Conservation (phyloP, 2,888 invertebrate species). For the Agrochola circellaris region DNA sequence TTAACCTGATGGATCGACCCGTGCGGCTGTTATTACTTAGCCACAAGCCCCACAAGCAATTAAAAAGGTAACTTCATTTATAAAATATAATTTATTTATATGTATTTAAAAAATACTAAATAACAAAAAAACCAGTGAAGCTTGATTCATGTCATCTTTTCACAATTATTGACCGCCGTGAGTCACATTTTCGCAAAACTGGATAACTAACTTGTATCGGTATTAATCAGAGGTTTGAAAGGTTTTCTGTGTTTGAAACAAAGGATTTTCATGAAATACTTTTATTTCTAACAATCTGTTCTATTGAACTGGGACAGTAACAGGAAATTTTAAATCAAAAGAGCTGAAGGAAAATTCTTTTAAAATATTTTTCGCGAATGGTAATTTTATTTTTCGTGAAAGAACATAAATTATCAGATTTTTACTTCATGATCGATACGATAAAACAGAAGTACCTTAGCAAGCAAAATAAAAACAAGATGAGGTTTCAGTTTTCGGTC, state of each 20-base stretch:
- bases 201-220: too few relatives aligned
- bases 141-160: not conserved
- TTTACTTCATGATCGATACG: not conserved
- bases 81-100: too few relatives aligned
- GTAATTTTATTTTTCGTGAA: not conserved
- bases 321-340: constrained; percentile 13
- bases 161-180: not conserved
- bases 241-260: not conserved
- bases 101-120: too few relatives aligned
- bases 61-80: too few relatives aligned
- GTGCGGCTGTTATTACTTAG: too few relatives aligned
- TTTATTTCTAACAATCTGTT: not conserved
- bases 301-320: constrained; percentile 11
- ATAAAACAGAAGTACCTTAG: not conserved
- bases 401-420: not conserved
- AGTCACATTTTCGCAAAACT: not conserved
- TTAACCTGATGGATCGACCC: too few relatives aligned
- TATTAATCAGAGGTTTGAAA: not conserved
- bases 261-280: constrained; percentile 11
- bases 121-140: not conserved
- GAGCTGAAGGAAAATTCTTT: constrained; percentile 20
- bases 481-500: not conserved
- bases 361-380: not conserved
- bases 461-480: not conserved
- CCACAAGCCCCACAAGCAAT: too few relatives aligned